Evolutionary conservation across 2,797 vertebrate species (phyloP).

Genomic region (Cyprinodon diabolis): DNA sequence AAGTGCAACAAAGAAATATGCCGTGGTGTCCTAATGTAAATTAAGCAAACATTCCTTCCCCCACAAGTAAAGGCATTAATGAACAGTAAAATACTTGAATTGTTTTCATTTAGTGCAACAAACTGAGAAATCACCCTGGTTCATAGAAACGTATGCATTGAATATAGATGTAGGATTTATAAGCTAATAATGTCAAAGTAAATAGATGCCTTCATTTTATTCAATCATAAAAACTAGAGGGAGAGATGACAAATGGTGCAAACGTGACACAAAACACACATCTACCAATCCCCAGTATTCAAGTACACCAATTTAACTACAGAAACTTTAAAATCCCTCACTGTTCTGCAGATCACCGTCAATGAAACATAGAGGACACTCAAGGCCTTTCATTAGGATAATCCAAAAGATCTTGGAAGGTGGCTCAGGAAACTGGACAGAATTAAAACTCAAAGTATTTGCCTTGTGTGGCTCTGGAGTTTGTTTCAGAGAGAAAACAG

Average conservation of each 20-base stretch:
- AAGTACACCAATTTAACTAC: conserved; percentile 42
- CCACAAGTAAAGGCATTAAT: neutral
- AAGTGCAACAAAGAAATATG: neutral
- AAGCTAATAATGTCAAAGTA: conserved; percentile 17
- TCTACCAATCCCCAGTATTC: conserved; percentile 40
- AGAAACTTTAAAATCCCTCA: neutral
- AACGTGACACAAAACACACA: conserved; percentile 67
- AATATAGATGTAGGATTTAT: conserved; percentile 13
- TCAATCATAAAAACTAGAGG: conserved; percentile 50
- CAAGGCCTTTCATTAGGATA: neutral
- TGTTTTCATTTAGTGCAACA: neutral
- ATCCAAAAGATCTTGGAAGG: neutral
- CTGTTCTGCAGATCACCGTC: neutral
- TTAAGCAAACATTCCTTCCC: neutral
- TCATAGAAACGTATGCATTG: neutral
- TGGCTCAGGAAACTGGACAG: neutral
- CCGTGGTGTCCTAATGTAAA: conserved; percentile 7
- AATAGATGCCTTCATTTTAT: conserved; percentile 4
- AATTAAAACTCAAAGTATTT: neutral
- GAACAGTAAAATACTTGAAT: conserved; percentile 7
- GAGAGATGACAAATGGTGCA: conserved; percentile 19
- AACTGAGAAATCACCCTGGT: neutral
- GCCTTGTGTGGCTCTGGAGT: neutral
- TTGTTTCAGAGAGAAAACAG: too few relatives aligned
- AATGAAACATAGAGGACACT: neutral